Conservation (phyloP, 2,113 vertebrate species). For the Microcebus jonahi region DNA sequence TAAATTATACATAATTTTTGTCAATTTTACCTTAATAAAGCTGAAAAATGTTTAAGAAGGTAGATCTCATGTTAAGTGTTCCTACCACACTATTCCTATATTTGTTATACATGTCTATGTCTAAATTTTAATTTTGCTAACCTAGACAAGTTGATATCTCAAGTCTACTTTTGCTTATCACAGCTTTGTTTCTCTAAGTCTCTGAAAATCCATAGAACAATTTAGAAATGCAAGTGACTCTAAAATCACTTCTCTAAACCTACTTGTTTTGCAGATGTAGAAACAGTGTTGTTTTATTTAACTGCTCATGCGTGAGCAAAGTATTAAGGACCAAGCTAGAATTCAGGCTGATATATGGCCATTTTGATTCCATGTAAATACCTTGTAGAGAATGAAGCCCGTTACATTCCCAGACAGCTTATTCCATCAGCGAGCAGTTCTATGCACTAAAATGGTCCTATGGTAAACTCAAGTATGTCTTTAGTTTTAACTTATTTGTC, state of each 20-base stretch:
- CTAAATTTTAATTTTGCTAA: neutral
- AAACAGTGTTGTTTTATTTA: neutral
- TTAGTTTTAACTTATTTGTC: neutral
- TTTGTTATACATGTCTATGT: neutral
- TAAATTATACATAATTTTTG: no score
- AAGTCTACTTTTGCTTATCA: neutral
- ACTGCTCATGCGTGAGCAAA: neutral
- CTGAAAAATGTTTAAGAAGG: neutral
- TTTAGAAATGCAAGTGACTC: neutral
- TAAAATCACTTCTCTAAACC: neutral
- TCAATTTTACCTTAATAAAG: no score
- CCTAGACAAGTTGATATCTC: neutral
- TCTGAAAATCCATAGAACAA: neutral
- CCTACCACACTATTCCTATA: neutral
- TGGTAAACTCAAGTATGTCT: neutral
- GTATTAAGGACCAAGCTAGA: neutral
- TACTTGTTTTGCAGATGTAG: neutral
- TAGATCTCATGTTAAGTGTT: neutral
- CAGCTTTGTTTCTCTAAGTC: neutral
- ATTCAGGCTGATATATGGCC: neutral
- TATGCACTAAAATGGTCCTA: neutral
- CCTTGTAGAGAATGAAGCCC: neutral
- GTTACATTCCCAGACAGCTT: neutral
- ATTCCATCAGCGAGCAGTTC: neutral
- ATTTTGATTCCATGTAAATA: neutral